Evolutionary conservation across 2,113 vertebrate genomes (phyloP), one percentile per base, ranked within the genome.

Genomic region (Manacus vitellinus): DNA sequence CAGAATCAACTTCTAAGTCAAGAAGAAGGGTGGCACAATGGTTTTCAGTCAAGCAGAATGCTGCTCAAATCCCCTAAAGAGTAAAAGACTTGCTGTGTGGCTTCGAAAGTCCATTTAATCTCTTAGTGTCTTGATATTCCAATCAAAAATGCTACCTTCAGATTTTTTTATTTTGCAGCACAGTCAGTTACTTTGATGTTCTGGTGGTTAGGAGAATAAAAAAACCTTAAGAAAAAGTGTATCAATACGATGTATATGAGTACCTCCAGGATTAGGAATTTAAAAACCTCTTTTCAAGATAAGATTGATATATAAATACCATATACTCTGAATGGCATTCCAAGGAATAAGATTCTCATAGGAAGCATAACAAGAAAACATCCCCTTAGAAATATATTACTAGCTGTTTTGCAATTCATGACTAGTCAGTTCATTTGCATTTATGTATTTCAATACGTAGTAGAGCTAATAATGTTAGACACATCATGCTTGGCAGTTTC

Each of bases 391-490:
- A 88, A 70, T 68, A 76, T 54, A 86, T 90, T 94, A 37, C 62
- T 68, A 44, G 20, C 31, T 95, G n/a, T 37, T 94, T 93, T 93
- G 82, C 54, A 96, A 88, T 85, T 85, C 82, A 86, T 80, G 49
- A 76, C 66, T 76, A 83, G 41, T 73, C 37, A 70, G 67, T 49
- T 93, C 67, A 88, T 93, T 92, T 94, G 31, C 92, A 96, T 94
- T 79, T 92, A 79, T 58, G 62, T 90, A 90, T 93, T 95, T 94
- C 63, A 76, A 41, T 77, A 73, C 76, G 85, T 56, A 72, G 49
- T 51, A 93, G 44, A 83, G 62, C 54, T 93, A 92, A 95, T 71
- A 90, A 79, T 93, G 85, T 94, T 90, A 85, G 67, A 83, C 75
- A 85, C 37, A 85, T 73, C 27, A 46, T 4, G 3, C 11, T 73